Percentiles rank a stretch among this genome's conserved stretches.
Conservation (phyloP, 2,888 invertebrate genomes). For the Meteorus cinctellus region DNA sequence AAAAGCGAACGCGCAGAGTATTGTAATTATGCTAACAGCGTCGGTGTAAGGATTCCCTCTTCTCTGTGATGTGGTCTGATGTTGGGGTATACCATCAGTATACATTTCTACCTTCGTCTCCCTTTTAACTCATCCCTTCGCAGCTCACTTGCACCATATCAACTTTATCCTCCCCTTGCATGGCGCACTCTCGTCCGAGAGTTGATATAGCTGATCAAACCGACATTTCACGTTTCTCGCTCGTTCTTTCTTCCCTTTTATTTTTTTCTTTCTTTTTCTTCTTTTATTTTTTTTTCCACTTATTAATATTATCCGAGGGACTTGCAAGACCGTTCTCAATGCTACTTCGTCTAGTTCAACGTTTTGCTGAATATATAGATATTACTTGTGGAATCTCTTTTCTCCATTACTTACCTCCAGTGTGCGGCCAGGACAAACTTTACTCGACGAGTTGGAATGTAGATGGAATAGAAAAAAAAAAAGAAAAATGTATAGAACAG, state of each 20-base stretch:
- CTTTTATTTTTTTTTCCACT: slow-evolving; percentile 59
- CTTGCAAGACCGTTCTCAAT: slow-evolving; percentile 34
- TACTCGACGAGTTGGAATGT: slow-evolving; percentile 1
- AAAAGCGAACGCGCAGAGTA: slow-evolving; percentile 67
- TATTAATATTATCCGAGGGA: slow-evolving; percentile 69
- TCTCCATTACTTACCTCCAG: slow-evolving; percentile 16
- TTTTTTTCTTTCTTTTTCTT: too few species aligned
- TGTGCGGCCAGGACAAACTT: slow-evolving; percentile 14
- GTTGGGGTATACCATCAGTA: slow-evolving; percentile 1
- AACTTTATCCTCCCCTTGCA: neutral
- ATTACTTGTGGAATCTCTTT: neutral
- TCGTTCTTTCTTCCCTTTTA: slow-evolving; percentile 45
- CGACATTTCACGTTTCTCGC: slow-evolving; percentile 62
- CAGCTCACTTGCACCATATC: neutral
- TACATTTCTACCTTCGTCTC: neutral
- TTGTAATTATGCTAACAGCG: slow-evolving; percentile 74
- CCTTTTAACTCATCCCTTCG: neutral
- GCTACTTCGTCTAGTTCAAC: slow-evolving; percentile 22
- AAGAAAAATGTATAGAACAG: neutral
- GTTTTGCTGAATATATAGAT: slow-evolving; percentile 64
- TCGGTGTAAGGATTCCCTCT: slow-evolving; percentile 28
- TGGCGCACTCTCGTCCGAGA: neutral
- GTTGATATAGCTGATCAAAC: slow-evolving; percentile 66
- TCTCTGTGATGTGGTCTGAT: slow-evolving; percentile 21
- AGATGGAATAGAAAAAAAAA: neutral